A percentile compares a stretch with the other conserved stretches of the same genome.
Evolutionary conservation across 2,113 vertebrate species (phyloP).

Genomic region (Coryphaenoides rupestris): DNA sequence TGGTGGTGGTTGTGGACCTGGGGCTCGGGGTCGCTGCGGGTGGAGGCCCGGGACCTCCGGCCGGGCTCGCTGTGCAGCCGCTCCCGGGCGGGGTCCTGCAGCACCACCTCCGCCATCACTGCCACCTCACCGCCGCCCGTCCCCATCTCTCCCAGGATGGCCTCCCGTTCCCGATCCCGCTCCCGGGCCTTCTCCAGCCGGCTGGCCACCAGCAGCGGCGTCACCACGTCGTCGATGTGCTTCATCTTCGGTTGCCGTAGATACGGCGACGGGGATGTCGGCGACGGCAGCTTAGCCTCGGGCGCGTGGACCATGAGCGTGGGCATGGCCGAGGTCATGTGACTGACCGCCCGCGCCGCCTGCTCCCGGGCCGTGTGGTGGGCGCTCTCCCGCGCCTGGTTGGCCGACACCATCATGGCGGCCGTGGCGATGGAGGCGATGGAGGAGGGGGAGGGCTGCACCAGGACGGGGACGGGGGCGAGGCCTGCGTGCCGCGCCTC

Average conservation of each 20-base stretch:
- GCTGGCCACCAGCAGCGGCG: constrained; percentile 51
- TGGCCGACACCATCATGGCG: constrained; percentile 61
- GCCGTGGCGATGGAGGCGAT: constrained; percentile 60
- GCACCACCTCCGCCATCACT: constrained; percentile 74
- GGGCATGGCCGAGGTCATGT: constrained; percentile 30
- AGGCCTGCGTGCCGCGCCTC: constrained; percentile 39
- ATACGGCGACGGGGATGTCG: constrained; percentile 69
- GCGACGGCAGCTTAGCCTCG: constrained; percentile 47
- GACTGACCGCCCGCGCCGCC: constrained; percentile 27
- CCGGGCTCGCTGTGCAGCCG: constrained; percentile 62
- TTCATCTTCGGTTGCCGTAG: constrained; percentile 80
- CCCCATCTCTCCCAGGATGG: constrained; percentile 48
- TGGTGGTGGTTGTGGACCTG: constrained; percentile 46
- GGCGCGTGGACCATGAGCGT: constrained; percentile 15
- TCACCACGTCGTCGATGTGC: constrained; percentile 73
- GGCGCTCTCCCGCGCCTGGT: constrained; percentile 48
- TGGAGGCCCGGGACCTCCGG: constrained; percentile 45
- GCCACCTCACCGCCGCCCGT: constrained; percentile 58
- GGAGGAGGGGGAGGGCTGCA: constrained; percentile 52
- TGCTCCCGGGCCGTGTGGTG: constrained; percentile 33
- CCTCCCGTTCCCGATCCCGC: constrained; percentile 49
- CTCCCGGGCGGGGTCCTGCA: constrained; percentile 63
- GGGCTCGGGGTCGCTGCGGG: constrained; percentile 63
- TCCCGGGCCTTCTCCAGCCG: constrained; percentile 61
- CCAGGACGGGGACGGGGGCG: constrained; percentile 56